phyloP scores from a whole-genome alignment of 2,797 vertebrate genomes.

The Catamblyrhynchus diadema region DNA sequence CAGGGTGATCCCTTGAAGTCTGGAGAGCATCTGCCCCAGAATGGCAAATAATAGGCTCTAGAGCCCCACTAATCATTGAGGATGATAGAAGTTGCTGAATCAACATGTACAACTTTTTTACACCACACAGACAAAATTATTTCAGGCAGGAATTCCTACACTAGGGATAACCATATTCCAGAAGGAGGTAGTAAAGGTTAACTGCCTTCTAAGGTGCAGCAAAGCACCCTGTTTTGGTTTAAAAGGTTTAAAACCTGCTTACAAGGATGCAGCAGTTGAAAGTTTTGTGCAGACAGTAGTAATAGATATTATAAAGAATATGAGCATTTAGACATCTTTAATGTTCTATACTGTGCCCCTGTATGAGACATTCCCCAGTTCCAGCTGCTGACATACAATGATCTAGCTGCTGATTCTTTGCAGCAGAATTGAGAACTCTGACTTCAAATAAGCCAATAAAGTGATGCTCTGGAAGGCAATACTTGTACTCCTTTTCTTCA shows the following conservation, averaged over 20 bases:
- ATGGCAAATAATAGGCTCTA: neutral
- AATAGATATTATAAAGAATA: neutral
- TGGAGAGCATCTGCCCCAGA: neutral
- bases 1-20: neutral
- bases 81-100: neutral
- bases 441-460: neutral
- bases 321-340: neutral
- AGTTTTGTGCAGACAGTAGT: neutral
- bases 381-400: neutral
- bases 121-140: neutral
- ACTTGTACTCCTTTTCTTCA: neutral
- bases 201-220: neutral
- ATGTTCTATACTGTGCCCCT: neutral
- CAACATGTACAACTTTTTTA: neutral
- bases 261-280: neutral
- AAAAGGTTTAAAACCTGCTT: neutral
- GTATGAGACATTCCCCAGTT: neutral
- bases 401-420: neutral
- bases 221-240: neutral
- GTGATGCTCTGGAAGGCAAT: neutral
- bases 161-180: neutral
- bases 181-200: neutral
- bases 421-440: neutral
- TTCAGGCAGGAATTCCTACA: neutral
- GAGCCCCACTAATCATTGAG: neutral